Conservation (phyloP, 2,888 invertebrate species). For the Pachymerium ferrugineum region DNA sequence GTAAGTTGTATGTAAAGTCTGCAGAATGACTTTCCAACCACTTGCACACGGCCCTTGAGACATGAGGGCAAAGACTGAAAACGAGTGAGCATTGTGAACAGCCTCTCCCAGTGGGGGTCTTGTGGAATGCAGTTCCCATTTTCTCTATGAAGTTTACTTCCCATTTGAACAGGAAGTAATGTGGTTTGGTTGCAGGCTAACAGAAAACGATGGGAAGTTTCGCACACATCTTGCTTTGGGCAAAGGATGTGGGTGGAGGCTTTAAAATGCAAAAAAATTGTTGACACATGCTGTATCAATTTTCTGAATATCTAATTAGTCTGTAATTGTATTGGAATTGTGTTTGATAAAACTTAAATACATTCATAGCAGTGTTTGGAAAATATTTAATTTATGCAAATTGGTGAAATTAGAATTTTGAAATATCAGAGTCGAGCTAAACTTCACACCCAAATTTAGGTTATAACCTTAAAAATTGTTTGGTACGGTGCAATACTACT, state of each 20-base stretch:
- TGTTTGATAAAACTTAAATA: too few relatives aligned
- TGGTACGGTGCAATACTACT: too few relatives aligned
- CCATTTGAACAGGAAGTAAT: background rate
- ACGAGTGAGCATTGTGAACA: background rate
- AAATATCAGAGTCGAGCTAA: too few relatives aligned
- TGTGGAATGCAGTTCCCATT: background rate
- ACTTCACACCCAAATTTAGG: too few relatives aligned
- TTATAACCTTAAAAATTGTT: too few relatives aligned
- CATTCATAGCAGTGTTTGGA: too few relatives aligned
- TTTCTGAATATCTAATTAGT: too few relatives aligned
- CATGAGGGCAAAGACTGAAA: background rate
- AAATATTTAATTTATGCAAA: too few relatives aligned
- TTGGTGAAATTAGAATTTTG: too few relatives aligned
- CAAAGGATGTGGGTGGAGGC: background rate
- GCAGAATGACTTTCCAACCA: background rate
- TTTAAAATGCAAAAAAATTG: background rate
- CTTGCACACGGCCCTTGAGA: conserved; percentile 8
- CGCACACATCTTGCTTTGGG: background rate
- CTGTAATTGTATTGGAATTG: too few relatives aligned
- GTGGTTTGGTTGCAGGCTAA: background rate
- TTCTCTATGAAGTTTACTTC: background rate
- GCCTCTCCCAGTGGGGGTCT: background rate
- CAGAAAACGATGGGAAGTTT: background rate
- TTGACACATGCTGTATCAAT: background rate
- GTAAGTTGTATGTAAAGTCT: background rate